phyloP scores from a whole-genome alignment of 2,113 vertebrate species.

The Nothoprocta perdicaria region DNA sequence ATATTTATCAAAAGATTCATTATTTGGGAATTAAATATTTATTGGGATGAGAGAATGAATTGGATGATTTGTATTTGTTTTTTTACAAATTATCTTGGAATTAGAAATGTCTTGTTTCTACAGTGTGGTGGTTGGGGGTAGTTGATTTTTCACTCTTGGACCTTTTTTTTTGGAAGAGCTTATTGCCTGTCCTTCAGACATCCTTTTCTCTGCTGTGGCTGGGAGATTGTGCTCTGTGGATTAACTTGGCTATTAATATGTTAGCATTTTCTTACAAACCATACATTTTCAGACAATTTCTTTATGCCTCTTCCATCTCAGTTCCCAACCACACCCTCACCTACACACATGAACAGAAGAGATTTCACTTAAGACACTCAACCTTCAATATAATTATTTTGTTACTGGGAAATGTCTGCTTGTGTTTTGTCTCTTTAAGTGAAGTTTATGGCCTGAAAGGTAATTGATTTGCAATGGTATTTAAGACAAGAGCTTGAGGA shows the following conservation, averaged over 20 bases:
- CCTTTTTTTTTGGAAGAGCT: neutral
- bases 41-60: slow-evolving; percentile 30
- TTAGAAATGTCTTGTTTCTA: slow-evolving; percentile 33
- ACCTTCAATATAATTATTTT: neutral
- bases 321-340: neutral
- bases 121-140: neutral
- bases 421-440: slow-evolving; percentile 52
- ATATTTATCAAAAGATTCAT: slow-evolving; percentile 77
- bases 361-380: neutral
- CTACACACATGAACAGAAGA: neutral
- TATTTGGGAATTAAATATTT: slow-evolving; percentile 80
- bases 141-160: neutral
- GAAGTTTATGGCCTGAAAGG: slow-evolving; percentile 57
- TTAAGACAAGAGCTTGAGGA: slow-evolving; percentile 58
- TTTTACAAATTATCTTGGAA: slow-evolving; percentile 36
- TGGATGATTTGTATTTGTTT: slow-evolving; percentile 66
- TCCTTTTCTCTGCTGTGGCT: neutral
- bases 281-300: neutral
- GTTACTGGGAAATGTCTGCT: slow-evolving; percentile 6
- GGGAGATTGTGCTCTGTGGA: neutral
- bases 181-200: slow-evolving; percentile 11
- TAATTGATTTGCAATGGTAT: slow-evolving; percentile 59
- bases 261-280: slow-evolving; percentile 9
- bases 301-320: neutral
- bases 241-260: neutral